A percentile compares a stretch with the other conserved stretches of the same genome.
Evolutionary conservation across 1,140 invertebrate species (phyloP).

Genomic region (Drosophila takahashii): DNA sequence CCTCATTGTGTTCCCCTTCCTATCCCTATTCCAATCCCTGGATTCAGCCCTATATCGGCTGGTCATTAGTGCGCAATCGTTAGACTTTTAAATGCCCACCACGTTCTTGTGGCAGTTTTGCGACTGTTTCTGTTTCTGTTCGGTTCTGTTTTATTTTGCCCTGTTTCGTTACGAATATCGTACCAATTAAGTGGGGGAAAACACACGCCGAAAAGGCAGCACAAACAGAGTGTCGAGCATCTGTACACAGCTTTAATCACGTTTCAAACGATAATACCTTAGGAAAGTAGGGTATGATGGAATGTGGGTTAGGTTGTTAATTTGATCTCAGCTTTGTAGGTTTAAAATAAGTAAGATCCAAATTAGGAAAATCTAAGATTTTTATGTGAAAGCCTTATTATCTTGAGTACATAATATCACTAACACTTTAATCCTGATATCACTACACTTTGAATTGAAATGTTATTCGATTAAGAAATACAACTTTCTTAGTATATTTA

Average conservation of each 20-base stretch:
- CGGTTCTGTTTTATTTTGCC: not conserved
- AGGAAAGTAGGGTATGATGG: not conserved
- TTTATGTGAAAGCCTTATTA: too few species aligned
- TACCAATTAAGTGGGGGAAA: slow-evolving; percentile 72
- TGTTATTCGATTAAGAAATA: too few species aligned
- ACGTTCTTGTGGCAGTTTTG: slow-evolving; percentile 45
- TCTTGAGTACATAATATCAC: too few species aligned
- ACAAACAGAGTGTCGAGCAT: slow-evolving; percentile 26
- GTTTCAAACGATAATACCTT: slow-evolving; percentile 43
- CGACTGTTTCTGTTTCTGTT: slow-evolving; percentile 3
- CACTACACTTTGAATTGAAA: too few species aligned
- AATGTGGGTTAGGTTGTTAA: not conserved
- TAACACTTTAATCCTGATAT: too few species aligned
- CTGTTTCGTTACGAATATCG: slow-evolving; percentile 60
- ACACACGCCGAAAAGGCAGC: slow-evolving; percentile 18
- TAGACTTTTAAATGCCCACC: slow-evolving; percentile 78
- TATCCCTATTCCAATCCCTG: slow-evolving; percentile 30
- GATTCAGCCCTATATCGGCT: slow-evolving; percentile 71
- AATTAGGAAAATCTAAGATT: too few species aligned
- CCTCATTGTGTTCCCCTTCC: slow-evolving; percentile 14
- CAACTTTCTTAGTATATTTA: too few species aligned
- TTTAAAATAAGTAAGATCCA: too few species aligned
- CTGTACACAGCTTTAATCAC: slow-evolving; percentile 64
- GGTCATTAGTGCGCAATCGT: slow-evolving; percentile 78
- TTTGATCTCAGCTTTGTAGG: too few species aligned